Conservation (phyloP, 92 coral and sea anemone genomes). For the Anthopleura xanthogrammica region DNA sequence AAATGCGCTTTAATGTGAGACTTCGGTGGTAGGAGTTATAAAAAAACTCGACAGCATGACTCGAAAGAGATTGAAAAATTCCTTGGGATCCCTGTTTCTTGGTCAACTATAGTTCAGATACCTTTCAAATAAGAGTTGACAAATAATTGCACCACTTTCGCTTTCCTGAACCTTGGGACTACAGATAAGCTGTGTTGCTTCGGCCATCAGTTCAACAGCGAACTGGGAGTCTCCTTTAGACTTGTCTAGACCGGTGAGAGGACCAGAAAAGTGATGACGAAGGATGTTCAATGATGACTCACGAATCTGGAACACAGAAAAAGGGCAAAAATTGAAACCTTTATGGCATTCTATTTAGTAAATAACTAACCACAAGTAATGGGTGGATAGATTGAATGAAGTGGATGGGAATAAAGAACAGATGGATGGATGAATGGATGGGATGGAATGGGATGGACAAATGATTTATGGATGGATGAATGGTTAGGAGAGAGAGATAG, state of each 20-base stretch:
- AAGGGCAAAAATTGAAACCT: not conserved
- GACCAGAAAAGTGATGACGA: constrained; percentile 59
- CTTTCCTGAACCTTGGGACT: constrained; percentile 72
- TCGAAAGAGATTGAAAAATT: not conserved
- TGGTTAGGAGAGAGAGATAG: too few relatives aligned
- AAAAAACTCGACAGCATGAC: not conserved
- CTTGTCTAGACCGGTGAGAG: constrained; percentile 18
- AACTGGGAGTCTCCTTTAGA: constrained; percentile 25
- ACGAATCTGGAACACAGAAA: constrained; percentile 45
- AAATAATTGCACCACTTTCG: constrained; percentile 65
- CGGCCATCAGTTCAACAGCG: constrained; percentile 33
- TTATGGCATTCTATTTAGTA: not conserved
- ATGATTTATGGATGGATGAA: too few relatives aligned
- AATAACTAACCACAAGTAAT: too few relatives aligned
- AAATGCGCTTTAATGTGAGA: not conserved
- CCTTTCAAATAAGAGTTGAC: constrained; percentile 57
- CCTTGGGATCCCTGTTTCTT: not conserved
- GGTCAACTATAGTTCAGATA: constrained; percentile 6
- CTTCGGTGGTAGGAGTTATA: not conserved
- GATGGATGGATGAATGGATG: too few relatives aligned
- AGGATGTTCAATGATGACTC: constrained; percentile 61
- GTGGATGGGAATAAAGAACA: too few relatives aligned
- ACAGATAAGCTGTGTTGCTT: constrained; percentile 37
- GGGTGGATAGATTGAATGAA: too few relatives aligned
- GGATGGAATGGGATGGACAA: too few relatives aligned